Evolutionary conservation across 2,888 invertebrate genomes (phyloP), one percentile per base, ranked within the genome.

Genomic region (Congeria kusceri): DNA sequence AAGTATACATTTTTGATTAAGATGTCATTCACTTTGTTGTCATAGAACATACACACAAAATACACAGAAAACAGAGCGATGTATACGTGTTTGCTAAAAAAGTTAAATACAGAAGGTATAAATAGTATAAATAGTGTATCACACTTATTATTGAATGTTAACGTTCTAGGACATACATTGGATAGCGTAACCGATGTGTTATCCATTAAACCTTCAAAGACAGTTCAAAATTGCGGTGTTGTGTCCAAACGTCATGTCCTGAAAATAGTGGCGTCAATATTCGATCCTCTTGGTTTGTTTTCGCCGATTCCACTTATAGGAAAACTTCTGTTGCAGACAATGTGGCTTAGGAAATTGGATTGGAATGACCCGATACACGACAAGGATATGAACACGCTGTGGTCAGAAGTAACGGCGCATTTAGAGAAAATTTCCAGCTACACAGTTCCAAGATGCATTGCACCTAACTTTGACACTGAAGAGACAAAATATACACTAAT

Each of bases 261-360:
- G 20, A 63, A 62, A 62, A 15, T 11, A 23, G 32, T 71, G 4
- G 63, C 70, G 15, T 62, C 70, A 18, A 44, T 63, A 4, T 71
- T 63, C 39, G 70, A 71, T 63, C 63, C 70, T 15, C 28, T 58
- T 20, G 70, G 70, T 15, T 32, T 71, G 39, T 63, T 71, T 56
- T 46, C 67, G 11, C 74, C 66, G 27, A 49, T 67, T 13, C 27
- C 39, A 5, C 23, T 74, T 29, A 20, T n/a, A 39, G 74, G 74
- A 20, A 74, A 74, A 23, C 3, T 74, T 27, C n/a, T 74, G 11
- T 5, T 66, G 11, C 67, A 71, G 18, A 27, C 1, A 5, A n/a
- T 71, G 28, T 71, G 71, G 64, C 23, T 1, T 4, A 59, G 61
- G 39, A 1, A 44, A 9, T 46, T 59, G 2, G 67, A 67, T 3